A percentile compares a stretch with the other conserved stretches of the same genome.
These are phyloP conservation scores for Corythornis vintsioides DNA, from an alignment of 2,113 vertebrate genomes.

Conservation along the genomic window DNA sequence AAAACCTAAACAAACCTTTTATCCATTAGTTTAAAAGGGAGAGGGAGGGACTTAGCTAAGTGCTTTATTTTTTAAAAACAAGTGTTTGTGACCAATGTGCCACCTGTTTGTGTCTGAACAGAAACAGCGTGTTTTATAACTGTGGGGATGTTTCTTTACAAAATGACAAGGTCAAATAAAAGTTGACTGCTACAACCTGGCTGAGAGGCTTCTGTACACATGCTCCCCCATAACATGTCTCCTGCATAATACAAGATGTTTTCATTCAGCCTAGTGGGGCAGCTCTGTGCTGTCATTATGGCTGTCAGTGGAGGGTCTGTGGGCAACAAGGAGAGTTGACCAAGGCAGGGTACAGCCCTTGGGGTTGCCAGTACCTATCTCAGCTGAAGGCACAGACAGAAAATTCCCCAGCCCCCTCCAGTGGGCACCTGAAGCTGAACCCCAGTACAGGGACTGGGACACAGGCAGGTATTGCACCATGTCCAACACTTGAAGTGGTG, in stretches of 20 bases:
- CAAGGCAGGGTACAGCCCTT: background rate
- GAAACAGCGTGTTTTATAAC: constrained; percentile 40
- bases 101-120: background rate
- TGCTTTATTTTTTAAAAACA: background rate
- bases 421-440: background rate
- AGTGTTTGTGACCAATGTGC: background rate
- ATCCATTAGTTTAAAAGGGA: background rate
- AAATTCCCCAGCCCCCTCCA: too few species aligned
- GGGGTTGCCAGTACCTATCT: background rate
- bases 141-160: constrained; percentile 60
- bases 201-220: background rate
- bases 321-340: background rate
- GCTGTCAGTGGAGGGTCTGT: background rate
- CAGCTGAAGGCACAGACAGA: background rate
- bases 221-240: fast-evolving
- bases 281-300: background rate
- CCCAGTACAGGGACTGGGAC: background rate
- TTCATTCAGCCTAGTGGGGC: fast-evolving
- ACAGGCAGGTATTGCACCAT: fast-evolving
- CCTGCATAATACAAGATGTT: background rate
- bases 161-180: constrained; percentile 75
- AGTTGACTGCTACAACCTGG: constrained; percentile 39
- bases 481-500: background rate
- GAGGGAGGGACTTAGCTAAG: background rate
- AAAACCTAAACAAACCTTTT: background rate